phyloP scores from a whole-genome alignment of 2,113 vertebrate genomes.

The Ictalurus furcatus region DNA sequence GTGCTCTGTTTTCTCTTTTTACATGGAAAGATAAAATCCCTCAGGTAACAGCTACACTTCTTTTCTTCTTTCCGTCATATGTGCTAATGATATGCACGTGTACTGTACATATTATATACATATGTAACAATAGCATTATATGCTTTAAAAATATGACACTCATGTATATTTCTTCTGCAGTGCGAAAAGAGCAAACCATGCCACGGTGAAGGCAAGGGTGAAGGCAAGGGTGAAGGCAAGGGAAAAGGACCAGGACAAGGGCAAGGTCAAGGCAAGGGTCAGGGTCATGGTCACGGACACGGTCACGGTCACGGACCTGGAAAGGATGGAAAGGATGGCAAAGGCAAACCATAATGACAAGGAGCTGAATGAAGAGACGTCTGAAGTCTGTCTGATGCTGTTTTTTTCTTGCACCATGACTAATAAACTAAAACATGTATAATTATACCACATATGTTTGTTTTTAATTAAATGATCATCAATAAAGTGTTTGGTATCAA shows the following conservation, averaged over 20 bases:
- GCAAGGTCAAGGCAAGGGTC: neutral
- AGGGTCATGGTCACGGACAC: neutral
- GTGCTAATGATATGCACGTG: neutral
- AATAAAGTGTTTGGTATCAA: neutral
- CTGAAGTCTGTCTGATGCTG: neutral
- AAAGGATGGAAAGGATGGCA: neutral
- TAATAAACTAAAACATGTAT: neutral
- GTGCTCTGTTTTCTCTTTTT: neutral
- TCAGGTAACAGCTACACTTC: neutral
- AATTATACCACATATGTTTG: no score
- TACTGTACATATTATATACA: neutral
- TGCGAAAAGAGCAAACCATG: neutral
- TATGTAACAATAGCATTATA: neutral
- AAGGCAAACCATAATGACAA: neutral
- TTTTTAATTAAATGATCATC: neutral
- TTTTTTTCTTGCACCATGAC: neutral
- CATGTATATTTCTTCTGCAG: conserved; percentile 4
- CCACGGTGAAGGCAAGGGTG: neutral
- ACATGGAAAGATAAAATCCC: neutral
- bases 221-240: neutral
- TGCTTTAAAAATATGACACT: neutral
- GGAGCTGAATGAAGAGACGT: neutral
- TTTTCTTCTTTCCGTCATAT: neutral
- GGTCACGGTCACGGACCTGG: neutral
- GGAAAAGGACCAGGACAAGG: neutral